A percentile compares a stretch with the other conserved stretches of the same genome.
phyloP scores from a whole-genome alignment of 2,888 invertebrate species.

The Polymixis lichenea region DNA sequence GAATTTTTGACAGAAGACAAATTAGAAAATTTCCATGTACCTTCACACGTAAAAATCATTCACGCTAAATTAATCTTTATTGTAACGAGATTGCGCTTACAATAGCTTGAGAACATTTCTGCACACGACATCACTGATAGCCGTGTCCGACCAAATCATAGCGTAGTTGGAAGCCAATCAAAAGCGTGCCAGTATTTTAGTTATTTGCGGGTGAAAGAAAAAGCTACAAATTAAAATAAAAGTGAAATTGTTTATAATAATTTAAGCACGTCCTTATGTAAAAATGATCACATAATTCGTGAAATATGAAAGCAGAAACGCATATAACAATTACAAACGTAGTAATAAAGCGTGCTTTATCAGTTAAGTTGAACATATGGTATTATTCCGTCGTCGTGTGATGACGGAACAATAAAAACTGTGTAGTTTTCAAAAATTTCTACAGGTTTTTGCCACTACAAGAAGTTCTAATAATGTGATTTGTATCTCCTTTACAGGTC shows the following conservation, averaged over 20 bases:
- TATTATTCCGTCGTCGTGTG: neutral
- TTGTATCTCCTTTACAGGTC: slow-evolving; percentile 87
- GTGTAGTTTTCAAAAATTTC: neutral
- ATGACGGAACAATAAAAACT: no score
- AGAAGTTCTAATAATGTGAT: slow-evolving; percentile 3
- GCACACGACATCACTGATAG: slow-evolving; percentile 26
- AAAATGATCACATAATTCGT: slow-evolving; percentile 52
- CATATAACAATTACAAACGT: slow-evolving; percentile 64
- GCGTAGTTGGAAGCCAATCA: slow-evolving; percentile 28
- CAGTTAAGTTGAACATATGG: slow-evolving; percentile 68
- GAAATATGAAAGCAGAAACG: slow-evolving; percentile 56
- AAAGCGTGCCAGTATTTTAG: slow-evolving; percentile 50
- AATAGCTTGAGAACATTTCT: slow-evolving; percentile 18
- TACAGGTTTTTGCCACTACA: neutral
- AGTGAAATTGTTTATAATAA: slow-evolving; percentile 27
- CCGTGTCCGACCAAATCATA: slow-evolving; percentile 18
- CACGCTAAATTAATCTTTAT: slow-evolving; percentile 21
- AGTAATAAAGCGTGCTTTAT: slow-evolving; percentile 69
- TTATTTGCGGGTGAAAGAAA: slow-evolving; percentile 37
- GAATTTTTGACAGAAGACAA: slow-evolving; percentile 1
- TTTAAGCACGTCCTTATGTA: neutral
- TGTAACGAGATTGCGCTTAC: neutral
- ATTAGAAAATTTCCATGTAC: slow-evolving; percentile 10
- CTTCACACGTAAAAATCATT: slow-evolving; percentile 17
- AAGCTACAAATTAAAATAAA: slow-evolving; percentile 25